Percentiles rank a stretch among this genome's conserved stretches.
phyloP scores from a whole-genome alignment of 23 tunicate genomes.

The Halocynthia roretzi region DNA sequence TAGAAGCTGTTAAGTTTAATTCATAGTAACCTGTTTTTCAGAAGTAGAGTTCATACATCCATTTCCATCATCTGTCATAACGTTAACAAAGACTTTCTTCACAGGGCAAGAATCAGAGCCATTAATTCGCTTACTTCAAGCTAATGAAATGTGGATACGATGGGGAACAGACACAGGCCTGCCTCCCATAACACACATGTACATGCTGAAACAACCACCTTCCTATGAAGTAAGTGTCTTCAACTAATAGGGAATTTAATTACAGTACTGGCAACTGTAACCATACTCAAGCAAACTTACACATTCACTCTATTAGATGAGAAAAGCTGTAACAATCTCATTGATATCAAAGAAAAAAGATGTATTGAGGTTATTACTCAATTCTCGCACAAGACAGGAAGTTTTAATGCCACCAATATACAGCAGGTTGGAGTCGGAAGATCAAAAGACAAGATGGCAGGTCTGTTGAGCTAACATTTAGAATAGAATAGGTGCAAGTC shows the following conservation, averaged over 20 bases:
- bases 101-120: constrained; percentile 9
- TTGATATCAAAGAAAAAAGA: constrained; percentile 46
- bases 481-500: too few relatives aligned
- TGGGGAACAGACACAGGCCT: constrained; percentile 76
- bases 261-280: too few relatives aligned
- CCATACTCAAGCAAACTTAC: too few relatives aligned
- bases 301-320: constrained; percentile 23
- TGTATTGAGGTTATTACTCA: constrained; percentile 29
- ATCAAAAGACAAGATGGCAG: constrained; percentile 52
- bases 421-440: constrained; percentile 52
- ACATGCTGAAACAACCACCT: constrained; percentile 82
- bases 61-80: not conserved
- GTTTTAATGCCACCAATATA: constrained; percentile 72
- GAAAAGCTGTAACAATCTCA: constrained; percentile 72
- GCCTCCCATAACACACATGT: constrained; percentile 66
- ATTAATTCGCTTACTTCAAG: constrained; percentile 33
- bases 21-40: too few relatives aligned
- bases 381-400: not conserved
- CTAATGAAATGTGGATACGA: constrained; percentile 71
- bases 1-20: too few relatives aligned
- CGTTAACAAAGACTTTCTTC: not conserved
- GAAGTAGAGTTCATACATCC: too few relatives aligned
- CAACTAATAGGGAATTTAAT: too few relatives aligned
- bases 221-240: constrained; percentile 48
- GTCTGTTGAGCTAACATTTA: constrained; percentile 4